Conservation (phyloP, 2,797 vertebrate genomes). For the Rhabdophis nuchalis region DNA sequence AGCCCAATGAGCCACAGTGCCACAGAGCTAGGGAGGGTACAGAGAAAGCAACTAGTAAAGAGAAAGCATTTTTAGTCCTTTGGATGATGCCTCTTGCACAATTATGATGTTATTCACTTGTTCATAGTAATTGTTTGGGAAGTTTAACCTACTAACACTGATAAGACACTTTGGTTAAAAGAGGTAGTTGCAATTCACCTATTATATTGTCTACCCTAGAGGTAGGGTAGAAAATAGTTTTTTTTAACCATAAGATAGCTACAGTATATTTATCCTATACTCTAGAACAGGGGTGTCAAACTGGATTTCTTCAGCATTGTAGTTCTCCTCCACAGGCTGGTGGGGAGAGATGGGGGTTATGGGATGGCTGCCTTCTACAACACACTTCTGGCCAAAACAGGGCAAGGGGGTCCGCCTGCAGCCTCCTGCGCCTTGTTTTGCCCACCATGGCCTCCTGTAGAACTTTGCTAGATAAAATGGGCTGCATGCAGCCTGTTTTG, state of each 20-base stretch:
- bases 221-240: neutral
- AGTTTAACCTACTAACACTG: neutral
- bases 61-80: neutral
- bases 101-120: neutral
- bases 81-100: neutral
- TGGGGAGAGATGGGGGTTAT: too few relatives aligned
- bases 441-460: too few relatives aligned
- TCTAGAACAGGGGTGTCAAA: neutral
- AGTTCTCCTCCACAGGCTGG: too few relatives aligned
- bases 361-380: too few relatives aligned
- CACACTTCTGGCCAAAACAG: too few relatives aligned
- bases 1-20: neutral
- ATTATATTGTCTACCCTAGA: neutral
- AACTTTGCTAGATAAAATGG: too few relatives aligned
- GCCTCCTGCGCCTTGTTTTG: too few relatives aligned
- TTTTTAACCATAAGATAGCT: neutral
- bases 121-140: neutral
- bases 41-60: neutral
- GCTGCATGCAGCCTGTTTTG: rapidly evolving
- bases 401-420: too few relatives aligned
- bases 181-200: neutral
- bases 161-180: neutral
- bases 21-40: neutral
- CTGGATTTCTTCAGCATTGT: too few relatives aligned
- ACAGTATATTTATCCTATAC: neutral